Evolutionary conservation across 2,113 vertebrate species (phyloP).

Genomic region (Boleophthalmus pectinirostris): DNA sequence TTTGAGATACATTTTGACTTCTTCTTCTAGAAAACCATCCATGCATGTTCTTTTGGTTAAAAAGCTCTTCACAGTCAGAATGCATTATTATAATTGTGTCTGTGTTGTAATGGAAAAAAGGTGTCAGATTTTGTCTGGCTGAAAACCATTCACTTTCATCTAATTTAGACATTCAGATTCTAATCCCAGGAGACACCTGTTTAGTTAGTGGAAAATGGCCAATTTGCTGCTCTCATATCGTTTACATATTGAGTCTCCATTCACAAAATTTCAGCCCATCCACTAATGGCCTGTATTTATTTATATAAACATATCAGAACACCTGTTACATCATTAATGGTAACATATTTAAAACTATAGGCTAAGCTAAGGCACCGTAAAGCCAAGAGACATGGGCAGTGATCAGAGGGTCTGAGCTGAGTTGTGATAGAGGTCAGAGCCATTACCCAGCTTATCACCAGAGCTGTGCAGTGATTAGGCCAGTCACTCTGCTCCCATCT

Average conservation of each 20-base stretch:
- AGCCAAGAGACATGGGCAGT: constrained; percentile 11
- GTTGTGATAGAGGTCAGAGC: constrained; percentile 24
- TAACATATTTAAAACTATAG: neutral
- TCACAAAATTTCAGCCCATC: neutral
- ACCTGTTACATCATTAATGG: neutral
- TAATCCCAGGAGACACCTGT: neutral
- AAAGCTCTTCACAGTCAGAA: neutral
- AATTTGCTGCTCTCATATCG: neutral
- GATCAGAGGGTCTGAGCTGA: constrained; percentile 35
- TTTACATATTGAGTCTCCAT: constrained; percentile 6
- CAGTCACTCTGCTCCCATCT: constrained; percentile 15
- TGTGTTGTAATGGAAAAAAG: neutral
- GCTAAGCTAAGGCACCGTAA: neutral
- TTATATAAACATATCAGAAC: neutral
- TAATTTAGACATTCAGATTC: neutral
- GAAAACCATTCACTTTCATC: neutral
- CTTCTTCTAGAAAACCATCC: neutral
- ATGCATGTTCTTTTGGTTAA: neutral
- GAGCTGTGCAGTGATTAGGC: constrained; percentile 50
- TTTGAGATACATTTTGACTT: neutral
- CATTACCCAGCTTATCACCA: constrained; percentile 46
- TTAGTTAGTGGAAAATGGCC: neutral
- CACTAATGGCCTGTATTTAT: constrained; percentile 1
- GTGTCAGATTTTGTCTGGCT: neutral
- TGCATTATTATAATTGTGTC: neutral